Evolutionary conservation across 2,113 vertebrate species (phyloP).

Genomic region (Cercopithecus mona): DNA sequence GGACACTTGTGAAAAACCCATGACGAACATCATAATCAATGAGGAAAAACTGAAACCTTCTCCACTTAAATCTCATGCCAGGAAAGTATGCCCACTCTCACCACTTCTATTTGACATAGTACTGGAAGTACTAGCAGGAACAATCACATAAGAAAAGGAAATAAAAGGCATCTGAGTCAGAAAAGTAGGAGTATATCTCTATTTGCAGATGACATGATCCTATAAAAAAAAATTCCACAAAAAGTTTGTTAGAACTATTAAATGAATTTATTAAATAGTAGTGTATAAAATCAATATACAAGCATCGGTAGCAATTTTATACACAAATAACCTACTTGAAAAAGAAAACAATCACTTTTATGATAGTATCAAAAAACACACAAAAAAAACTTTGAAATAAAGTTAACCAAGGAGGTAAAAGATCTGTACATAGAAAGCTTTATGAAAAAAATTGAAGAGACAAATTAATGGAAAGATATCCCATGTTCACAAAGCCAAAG

Average conservation of each 20-base stretch:
- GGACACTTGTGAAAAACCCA: neutral
- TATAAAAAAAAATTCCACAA: neutral
- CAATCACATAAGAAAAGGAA: neutral
- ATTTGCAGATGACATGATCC: neutral
- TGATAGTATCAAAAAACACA: neutral
- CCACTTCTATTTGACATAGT: neutral
- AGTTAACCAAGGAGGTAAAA: neutral
- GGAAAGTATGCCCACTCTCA: neutral
- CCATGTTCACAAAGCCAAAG: neutral
- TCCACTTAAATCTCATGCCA: neutral
- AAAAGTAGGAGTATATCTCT: neutral
- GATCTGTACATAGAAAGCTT: neutral
- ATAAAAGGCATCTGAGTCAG: neutral
- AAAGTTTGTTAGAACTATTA: neutral
- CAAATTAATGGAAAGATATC: neutral
- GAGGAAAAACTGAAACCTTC: neutral
- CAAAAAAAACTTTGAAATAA: neutral
- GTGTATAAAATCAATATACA: neutral
- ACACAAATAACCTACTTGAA: neutral
- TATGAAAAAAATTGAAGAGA: neutral
- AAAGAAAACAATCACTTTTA: neutral
- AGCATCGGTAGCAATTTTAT: neutral
- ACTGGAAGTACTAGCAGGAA: neutral
- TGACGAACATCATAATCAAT: neutral
- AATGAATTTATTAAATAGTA: neutral